Percentiles rank a stretch among this genome's conserved stretches.
These are phyloP conservation scores for Eidolon dupreanum DNA, from an alignment of 2,797 vertebrate genomes.

Conservation along the genomic window DNA sequence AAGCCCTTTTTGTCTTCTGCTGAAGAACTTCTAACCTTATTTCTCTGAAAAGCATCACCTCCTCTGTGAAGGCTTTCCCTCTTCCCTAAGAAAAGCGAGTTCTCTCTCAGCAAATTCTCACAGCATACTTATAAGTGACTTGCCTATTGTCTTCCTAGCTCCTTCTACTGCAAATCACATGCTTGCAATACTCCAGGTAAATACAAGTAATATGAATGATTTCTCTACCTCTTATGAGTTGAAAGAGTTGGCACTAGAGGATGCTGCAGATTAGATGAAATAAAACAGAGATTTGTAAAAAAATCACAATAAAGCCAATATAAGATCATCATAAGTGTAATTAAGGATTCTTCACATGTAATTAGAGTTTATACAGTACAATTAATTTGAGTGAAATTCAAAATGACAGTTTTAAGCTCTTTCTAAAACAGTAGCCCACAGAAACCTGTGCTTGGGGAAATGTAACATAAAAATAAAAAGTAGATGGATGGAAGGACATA, in stretches of 20 bases:
- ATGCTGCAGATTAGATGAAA: not conserved
- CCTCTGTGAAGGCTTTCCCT: not conserved
- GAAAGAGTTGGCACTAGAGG: not conserved
- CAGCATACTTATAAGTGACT: not conserved
- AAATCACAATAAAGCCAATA: not conserved
- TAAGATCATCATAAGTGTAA: not conserved
- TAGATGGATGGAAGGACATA: not conserved
- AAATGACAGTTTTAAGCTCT: not conserved
- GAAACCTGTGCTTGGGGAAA: not conserved
- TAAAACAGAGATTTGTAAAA: not conserved
- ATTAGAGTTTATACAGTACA: not conserved
- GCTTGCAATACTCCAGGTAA: not conserved
- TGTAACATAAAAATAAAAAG: constrained; percentile 28
- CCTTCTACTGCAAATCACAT: not conserved
- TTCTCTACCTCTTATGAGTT: not conserved
- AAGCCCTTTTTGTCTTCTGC: not conserved
- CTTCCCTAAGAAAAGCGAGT: not conserved
- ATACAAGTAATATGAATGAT: not conserved
- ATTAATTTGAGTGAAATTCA: constrained; percentile 9
- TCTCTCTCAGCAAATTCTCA: not conserved
- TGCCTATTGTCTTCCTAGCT: not conserved
- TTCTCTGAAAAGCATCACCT: not conserved
- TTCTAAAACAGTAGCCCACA: not conserved
- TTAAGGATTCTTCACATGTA: not conserved
- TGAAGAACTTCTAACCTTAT: not conserved